A percentile compares a stretch with the other conserved stretches of the same genome.
phyloP scores from a whole-genome alignment of 2,113 vertebrate genomes.

The Tachuris rubrigastra region DNA sequence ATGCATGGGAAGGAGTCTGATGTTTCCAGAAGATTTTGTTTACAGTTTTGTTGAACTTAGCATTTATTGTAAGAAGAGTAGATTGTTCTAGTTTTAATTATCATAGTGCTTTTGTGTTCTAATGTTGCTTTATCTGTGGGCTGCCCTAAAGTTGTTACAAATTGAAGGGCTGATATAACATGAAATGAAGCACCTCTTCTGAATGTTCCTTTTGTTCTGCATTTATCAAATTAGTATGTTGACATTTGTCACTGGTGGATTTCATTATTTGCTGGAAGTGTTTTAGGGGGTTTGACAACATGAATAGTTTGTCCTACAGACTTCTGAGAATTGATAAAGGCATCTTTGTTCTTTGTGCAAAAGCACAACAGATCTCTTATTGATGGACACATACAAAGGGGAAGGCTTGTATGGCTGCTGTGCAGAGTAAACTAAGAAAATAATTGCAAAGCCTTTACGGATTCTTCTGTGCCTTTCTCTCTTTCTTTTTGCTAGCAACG shows the following conservation, averaged over 20 bases:
- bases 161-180: slow-evolving; percentile 76
- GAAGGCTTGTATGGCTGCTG: slow-evolving; percentile 64
- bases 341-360: slow-evolving; percentile 90
- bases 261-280: slow-evolving; percentile 87
- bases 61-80: slow-evolving; percentile 14
- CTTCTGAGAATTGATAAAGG: slow-evolving; percentile 81
- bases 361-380: slow-evolving; percentile 85
- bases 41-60: slow-evolving; percentile 13
- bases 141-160: slow-evolving; percentile 70
- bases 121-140: slow-evolving; percentile 70
- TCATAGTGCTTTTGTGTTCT: slow-evolving; percentile 63
- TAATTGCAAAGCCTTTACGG: slow-evolving; percentile 60
- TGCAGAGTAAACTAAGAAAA: slow-evolving; percentile 76
- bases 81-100: slow-evolving; percentile 65
- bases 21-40: neutral
- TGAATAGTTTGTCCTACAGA: slow-evolving; percentile 83
- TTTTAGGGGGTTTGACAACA: slow-evolving; percentile 75
- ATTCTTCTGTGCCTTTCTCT: slow-evolving; percentile 25
- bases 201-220: slow-evolving; percentile 87
- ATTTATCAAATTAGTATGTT: slow-evolving; percentile 86
- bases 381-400: slow-evolving; percentile 68
- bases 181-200: slow-evolving; percentile 78
- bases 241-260: slow-evolving; percentile 90
- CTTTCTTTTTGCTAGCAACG: neutral
- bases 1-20: neutral